Evolutionary conservation across 2,888 invertebrate species (phyloP).

Genomic region (Bimastos eiseni): DNA sequence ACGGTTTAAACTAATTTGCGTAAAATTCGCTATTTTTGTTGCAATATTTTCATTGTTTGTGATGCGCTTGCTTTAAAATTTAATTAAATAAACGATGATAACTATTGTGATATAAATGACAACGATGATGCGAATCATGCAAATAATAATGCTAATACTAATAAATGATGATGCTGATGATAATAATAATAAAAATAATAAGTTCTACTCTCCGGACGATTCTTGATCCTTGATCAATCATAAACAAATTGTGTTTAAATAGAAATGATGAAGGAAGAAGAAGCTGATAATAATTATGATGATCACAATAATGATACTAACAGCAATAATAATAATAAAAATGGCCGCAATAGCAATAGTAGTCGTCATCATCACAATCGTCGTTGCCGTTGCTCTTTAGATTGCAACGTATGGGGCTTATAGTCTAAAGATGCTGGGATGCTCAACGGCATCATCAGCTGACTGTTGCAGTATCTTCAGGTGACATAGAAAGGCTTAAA

Average conservation of each 20-base stretch:
- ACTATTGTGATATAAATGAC: background rate
- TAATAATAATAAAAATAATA: background rate
- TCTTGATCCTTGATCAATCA: no score
- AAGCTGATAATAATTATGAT: background rate
- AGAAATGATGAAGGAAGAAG: no score
- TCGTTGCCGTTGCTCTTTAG: background rate
- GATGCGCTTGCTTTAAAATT: no score
- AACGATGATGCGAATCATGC: no score
- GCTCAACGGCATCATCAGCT: background rate
- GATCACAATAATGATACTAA: background rate
- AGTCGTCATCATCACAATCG: background rate
- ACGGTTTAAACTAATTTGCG: background rate
- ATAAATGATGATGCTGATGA: no score
- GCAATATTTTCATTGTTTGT: no score
- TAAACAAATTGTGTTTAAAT: no score
- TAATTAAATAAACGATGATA: background rate
- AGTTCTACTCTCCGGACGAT: background rate
- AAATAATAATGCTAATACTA: no score
- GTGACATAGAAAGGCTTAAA: no score
- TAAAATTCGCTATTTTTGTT: no score
- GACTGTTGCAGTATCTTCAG: no score
- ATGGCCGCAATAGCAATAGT: no score
- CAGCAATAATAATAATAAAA: background rate
- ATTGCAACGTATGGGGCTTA: background rate
- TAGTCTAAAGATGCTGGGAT: background rate